phyloP scores from a whole-genome alignment of 2,113 vertebrate species.

The Hassar affinis region DNA sequence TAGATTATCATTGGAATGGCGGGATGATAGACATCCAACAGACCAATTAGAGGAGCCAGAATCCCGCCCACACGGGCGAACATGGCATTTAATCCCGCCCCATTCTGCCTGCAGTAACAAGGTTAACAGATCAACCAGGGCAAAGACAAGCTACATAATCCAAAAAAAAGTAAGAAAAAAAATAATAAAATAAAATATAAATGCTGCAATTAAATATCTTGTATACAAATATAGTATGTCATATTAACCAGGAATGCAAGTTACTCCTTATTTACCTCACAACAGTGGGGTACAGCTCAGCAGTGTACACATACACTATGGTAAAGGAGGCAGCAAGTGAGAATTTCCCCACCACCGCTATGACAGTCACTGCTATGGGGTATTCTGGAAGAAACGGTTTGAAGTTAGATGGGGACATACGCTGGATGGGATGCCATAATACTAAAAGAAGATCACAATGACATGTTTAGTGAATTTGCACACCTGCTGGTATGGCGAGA shows the following conservation, averaged over 20 bases:
- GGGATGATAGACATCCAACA: slow-evolving; percentile 70
- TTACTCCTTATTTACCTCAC: slow-evolving; percentile 72
- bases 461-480: not conserved
- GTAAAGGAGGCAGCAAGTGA: slow-evolving; percentile 65
- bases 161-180: not conserved
- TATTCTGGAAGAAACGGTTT: slow-evolving; percentile 61
- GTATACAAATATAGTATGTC: not conserved
- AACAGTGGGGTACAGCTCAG: slow-evolving; percentile 84
- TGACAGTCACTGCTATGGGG: slow-evolving; percentile 58
- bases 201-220: too few relatives aligned
- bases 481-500: slow-evolving; percentile 79
- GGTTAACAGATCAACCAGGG: slow-evolving; percentile 3
- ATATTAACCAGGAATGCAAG: not conserved
- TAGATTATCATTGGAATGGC: slow-evolving; percentile 78
- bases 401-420: not conserved
- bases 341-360: slow-evolving; percentile 77
- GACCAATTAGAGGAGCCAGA: slow-evolving; percentile 74
- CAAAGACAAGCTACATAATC: not conserved
- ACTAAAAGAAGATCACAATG: not conserved
- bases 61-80: slow-evolving; percentile 75
- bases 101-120: slow-evolving; percentile 73
- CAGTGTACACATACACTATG: slow-evolving; percentile 74
- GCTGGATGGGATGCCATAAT: not conserved
- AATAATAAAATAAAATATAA: too few relatives aligned
- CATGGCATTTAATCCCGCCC: slow-evolving; percentile 77